Evolutionary conservation across 2,888 invertebrate species (phyloP).

Genomic region (Rotaria magnacalcarata): DNA sequence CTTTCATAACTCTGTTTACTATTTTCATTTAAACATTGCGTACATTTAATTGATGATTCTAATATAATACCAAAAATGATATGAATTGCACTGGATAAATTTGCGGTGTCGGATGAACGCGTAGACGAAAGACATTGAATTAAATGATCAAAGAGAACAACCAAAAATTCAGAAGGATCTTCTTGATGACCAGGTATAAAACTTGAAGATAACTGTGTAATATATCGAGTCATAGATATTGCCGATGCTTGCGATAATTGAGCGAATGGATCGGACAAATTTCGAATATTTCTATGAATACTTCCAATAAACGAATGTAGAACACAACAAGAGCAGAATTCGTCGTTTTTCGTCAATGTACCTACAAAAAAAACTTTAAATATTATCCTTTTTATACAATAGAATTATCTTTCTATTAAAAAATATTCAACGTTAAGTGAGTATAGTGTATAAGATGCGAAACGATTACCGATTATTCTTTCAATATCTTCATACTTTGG

Average conservation of each 20-base stretch:
- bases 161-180: neutral
- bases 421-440: too few relatives aligned
- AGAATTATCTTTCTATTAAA: too few relatives aligned
- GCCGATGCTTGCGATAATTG: neutral
- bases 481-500: too few relatives aligned
- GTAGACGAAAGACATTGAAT: neutral
- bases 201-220: neutral
- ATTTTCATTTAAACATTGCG: too few relatives aligned
- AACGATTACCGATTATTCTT: too few relatives aligned
- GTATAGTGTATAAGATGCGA: too few relatives aligned
- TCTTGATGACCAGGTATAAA: neutral
- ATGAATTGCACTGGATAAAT: too few relatives aligned
- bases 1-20: too few relatives aligned
- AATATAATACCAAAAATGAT: too few relatives aligned
- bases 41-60: too few relatives aligned
- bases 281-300: neutral
- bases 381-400: too few relatives aligned
- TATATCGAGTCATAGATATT: neutral
- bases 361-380: neutral
- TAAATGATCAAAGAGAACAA: neutral
- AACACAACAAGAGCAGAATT: neutral
- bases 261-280: neutral
- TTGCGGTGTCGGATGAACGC: too few relatives aligned
- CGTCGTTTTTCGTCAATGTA: neutral
- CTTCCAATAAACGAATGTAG: neutral